Conservation (phyloP, 2,113 vertebrate species). For the Coregonus clupeaformis region DNA sequence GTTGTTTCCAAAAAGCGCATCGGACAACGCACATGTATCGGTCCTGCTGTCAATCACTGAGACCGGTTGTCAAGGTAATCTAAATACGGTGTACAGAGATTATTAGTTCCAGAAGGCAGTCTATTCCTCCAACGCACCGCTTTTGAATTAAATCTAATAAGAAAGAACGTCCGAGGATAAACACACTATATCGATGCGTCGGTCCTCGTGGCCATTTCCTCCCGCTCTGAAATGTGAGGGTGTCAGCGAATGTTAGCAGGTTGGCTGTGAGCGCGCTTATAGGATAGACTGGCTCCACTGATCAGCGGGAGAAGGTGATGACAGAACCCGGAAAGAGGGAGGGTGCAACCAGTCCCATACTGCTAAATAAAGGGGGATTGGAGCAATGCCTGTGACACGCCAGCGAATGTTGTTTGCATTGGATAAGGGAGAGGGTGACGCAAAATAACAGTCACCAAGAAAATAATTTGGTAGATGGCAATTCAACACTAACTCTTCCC, state of each 20-base stretch:
- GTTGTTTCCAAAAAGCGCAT: slow-evolving; percentile 80
- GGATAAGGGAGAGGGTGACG: slow-evolving; percentile 30
- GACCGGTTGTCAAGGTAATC: slow-evolving; percentile 81
- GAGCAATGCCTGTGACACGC: slow-evolving; percentile 13
- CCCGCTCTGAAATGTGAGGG: slow-evolving; percentile 77
- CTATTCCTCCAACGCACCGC: slow-evolving; percentile 72
- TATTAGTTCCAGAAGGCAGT: slow-evolving; percentile 71
- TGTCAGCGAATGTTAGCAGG: slow-evolving; percentile 82
- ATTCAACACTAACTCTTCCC: slow-evolving; percentile 13
- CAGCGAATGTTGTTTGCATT: slow-evolving; percentile 29
- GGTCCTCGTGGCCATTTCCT: slow-evolving; percentile 68
- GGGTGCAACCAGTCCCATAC: slow-evolving; percentile 80
- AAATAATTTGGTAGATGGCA: slow-evolving; percentile 4
- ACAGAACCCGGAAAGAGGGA: slow-evolving; percentile 84
- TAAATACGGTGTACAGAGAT: slow-evolving; percentile 78
- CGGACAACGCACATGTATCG: slow-evolving; percentile 81
- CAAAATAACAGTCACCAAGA: slow-evolving; percentile 12
- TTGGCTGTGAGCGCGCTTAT: slow-evolving; percentile 80
- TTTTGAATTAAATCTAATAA: slow-evolving; percentile 46
- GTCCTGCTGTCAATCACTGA: slow-evolving; percentile 83
- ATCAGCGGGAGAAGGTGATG: slow-evolving; percentile 86
- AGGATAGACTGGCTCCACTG: slow-evolving; percentile 80
- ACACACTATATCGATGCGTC: background rate
- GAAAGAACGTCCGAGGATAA: slow-evolving; percentile 62
- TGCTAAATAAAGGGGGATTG: slow-evolving; percentile 43